These are phyloP conservation scores for Oreocharis arfaki DNA, from an alignment of 2,113 vertebrate genomes.

Conservation along the genomic window DNA sequence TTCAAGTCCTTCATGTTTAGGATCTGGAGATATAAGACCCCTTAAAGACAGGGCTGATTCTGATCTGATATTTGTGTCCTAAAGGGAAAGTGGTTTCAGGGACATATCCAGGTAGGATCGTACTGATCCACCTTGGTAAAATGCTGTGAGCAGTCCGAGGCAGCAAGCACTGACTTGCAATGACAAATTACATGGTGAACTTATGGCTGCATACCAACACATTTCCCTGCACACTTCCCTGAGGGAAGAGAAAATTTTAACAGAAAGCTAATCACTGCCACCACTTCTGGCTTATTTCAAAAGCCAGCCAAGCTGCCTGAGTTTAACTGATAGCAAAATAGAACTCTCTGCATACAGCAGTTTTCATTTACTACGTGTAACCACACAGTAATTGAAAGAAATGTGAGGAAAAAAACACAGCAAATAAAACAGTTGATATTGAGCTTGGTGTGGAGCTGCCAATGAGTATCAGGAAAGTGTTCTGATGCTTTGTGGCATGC, in stretches of 20 bases:
- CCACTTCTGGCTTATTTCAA: background rate
- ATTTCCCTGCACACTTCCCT: background rate
- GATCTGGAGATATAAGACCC: background rate
- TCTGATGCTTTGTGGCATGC: background rate
- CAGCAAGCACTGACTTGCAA: background rate
- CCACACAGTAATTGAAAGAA: background rate
- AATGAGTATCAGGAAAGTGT: background rate
- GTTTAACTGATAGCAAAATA: background rate
- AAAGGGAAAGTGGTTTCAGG: background rate
- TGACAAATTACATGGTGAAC: background rate
- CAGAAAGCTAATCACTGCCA: background rate
- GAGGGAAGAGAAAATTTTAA: background rate
- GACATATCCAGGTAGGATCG: background rate
- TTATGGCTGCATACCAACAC: background rate
- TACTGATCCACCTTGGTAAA: background rate
- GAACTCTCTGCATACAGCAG: background rate
- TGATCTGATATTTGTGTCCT: background rate
- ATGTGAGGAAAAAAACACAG: background rate
- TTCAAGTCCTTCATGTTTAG: background rate
- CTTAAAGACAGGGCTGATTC: background rate
- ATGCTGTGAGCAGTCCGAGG: background rate
- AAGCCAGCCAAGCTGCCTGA: background rate
- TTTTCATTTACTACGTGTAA: background rate
- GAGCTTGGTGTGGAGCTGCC: background rate
- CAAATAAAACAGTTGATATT: background rate